Conservation (phyloP, 2,113 vertebrate species). For the Spea multiplicata region DNA sequence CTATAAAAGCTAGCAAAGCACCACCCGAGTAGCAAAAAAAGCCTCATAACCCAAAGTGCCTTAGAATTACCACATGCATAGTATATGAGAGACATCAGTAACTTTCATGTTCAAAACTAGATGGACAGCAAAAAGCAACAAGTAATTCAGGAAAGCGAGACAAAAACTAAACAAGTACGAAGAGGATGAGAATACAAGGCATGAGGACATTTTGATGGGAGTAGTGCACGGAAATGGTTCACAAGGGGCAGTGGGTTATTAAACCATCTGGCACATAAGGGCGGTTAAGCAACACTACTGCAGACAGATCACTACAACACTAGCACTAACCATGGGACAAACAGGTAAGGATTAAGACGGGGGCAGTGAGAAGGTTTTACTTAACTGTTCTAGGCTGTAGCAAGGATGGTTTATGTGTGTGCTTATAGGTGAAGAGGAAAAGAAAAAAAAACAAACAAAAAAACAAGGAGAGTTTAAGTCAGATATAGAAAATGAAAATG, state of each 20-base stretch:
- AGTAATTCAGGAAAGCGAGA: constrained; percentile 50
- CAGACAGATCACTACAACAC: constrained; percentile 76
- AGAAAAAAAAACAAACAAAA: constrained; percentile 85
- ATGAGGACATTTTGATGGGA: constrained; percentile 59
- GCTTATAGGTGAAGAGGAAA: constrained; percentile 88
- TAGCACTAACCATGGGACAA: constrained; percentile 68
- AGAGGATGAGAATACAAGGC: constrained; percentile 67
- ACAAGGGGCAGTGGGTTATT: background rate
- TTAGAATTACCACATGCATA: no score
- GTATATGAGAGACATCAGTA: background rate
- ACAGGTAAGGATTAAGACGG: constrained; percentile 58
- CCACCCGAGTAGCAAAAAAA: no score
- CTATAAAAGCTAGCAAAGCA: no score
- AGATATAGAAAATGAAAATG: constrained; percentile 90
- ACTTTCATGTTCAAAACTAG: background rate
- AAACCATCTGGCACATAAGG: background rate
- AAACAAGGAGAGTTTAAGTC: constrained; percentile 84
- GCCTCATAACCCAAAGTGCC: no score
- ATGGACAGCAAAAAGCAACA: constrained; percentile 4
- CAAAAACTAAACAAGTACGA: constrained; percentile 53
- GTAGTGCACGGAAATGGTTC: background rate
- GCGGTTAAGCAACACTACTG: constrained; percentile 60
- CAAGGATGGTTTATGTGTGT: constrained; percentile 99
- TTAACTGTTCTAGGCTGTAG: constrained; percentile 99
- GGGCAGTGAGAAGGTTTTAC: constrained; percentile 80